Evolutionary conservation across 2,888 invertebrate genomes (phyloP).

Genomic region (Limnephilus rhombicus): DNA sequence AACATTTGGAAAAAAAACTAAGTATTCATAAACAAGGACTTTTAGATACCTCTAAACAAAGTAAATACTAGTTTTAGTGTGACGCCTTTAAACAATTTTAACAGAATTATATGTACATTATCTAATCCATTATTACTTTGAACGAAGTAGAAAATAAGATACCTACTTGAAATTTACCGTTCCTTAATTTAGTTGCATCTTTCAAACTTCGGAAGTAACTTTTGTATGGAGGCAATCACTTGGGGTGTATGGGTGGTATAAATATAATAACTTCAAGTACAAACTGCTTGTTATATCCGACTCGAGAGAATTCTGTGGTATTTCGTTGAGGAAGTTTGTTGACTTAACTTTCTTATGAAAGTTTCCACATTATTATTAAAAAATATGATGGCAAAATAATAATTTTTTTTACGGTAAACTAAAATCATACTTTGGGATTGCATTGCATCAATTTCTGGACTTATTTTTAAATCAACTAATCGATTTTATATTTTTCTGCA

Average conservation of each 20-base stretch:
- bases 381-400: neutral
- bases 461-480: neutral
- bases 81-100: neutral
- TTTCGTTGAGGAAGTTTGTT: neutral
- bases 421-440: neutral
- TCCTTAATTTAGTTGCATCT: neutral
- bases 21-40: neutral
- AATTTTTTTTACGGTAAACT: too few species aligned
- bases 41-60: too few species aligned
- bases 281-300: neutral
- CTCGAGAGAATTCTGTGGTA: neutral
- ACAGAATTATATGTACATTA: neutral
- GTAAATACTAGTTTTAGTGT: neutral
- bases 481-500: neutral
- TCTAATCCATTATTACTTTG: neutral
- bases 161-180: neutral
- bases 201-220: neutral
- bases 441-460: neutral
- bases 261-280: neutral
- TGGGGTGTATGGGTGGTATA: neutral
- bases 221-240: neutral
- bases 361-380: neutral
- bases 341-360: neutral
- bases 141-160: neutral
- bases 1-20: too few species aligned